Percentiles rank a stretch among this genome's conserved stretches.
Conservation (phyloP, 2,113 vertebrate genomes). For the Carassius gibelio region DNA sequence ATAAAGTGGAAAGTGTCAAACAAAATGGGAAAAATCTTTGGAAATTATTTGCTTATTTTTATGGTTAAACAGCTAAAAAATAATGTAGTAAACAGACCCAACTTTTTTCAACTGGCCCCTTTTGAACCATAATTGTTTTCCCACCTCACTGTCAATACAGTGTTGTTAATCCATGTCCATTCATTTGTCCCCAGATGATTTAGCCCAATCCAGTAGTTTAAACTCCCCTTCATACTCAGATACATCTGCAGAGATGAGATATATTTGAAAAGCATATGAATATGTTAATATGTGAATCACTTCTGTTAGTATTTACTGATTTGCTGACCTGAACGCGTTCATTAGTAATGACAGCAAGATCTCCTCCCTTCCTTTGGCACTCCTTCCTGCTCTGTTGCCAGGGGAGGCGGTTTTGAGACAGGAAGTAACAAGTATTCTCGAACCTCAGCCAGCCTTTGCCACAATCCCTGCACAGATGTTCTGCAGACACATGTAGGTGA, state of each 20-base stretch:
- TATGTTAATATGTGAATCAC: neutral
- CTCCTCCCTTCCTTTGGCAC: constrained; percentile 61
- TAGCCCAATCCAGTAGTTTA: constrained; percentile 70
- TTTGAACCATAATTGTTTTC: neutral
- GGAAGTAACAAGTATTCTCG: constrained; percentile 61
- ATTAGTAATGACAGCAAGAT: constrained; percentile 66
- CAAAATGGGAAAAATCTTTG: no score
- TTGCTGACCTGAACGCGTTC: constrained; percentile 62
- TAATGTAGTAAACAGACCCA: neutral
- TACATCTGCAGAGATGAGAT: constrained; percentile 61
- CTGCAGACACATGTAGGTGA: constrained; percentile 1
- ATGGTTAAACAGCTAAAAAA: neutral
- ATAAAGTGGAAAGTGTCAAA: no score
- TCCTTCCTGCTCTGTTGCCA: constrained; percentile 65
- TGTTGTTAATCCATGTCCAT: constrained; percentile 71
- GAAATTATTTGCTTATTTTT: neutral
- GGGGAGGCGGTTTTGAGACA: constrained; percentile 58
- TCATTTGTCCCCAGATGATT: neutral
- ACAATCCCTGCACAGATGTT: constrained; percentile 49
- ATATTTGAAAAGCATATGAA: neutral
- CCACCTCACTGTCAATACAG: constrained; percentile 54
- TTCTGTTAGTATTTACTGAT: neutral
- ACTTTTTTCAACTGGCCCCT: neutral
- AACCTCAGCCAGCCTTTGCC: constrained; percentile 54
- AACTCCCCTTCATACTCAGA: constrained; percentile 47